phyloP scores from a whole-genome alignment of 1,140 invertebrate genomes.

The Vanessa atalanta region DNA sequence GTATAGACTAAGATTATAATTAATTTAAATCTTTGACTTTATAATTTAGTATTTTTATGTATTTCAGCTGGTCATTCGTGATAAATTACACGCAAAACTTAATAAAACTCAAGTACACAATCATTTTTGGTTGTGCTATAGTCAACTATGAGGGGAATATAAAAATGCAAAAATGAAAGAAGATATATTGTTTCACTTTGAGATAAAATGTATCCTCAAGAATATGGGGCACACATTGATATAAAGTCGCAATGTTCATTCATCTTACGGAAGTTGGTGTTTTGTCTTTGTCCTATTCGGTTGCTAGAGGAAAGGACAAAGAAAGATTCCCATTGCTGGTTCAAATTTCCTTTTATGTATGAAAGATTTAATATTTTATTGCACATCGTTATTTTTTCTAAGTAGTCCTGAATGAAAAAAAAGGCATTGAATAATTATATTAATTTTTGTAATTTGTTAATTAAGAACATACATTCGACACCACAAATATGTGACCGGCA shows the following conservation, averaged over 20 bases:
- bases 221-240: neutral
- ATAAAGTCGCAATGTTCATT: conserved; percentile 26
- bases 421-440: too few species aligned
- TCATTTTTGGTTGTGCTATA: neutral
- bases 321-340: neutral
- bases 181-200: conserved; percentile 6
- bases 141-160: neutral
- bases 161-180: conserved; percentile 7
- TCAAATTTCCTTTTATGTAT: neutral
- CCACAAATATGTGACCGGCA: too few species aligned
- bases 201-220: conserved; percentile 4
- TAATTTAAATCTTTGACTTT: too few species aligned
- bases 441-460: too few species aligned
- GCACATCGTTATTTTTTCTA: too few species aligned
- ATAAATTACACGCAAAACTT: too few species aligned
- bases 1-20: too few species aligned
- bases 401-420: too few species aligned
- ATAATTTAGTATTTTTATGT: too few species aligned
- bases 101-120: neutral
- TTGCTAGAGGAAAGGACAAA: neutral
- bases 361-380: too few species aligned
- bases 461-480: too few species aligned
- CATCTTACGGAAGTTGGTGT: conserved; percentile 18
- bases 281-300: conserved; percentile 20
- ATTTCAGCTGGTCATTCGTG: too few species aligned